Percentiles rank a stretch among this genome's conserved stretches.
phyloP scores from a whole-genome alignment of 53 echinoderm and acorn worm genomes.

The Temnopleurus reevesii region DNA sequence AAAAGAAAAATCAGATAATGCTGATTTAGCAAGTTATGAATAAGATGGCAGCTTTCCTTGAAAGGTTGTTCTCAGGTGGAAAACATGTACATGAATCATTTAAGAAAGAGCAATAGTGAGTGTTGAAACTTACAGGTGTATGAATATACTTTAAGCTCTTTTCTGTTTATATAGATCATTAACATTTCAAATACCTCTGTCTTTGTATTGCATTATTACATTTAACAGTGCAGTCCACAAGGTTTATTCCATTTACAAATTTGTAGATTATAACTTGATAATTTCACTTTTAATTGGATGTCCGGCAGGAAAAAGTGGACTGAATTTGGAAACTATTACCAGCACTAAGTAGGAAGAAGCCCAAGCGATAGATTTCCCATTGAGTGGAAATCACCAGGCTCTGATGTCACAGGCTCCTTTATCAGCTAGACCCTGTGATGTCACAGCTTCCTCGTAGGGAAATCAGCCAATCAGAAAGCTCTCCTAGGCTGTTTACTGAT shows the following conservation, averaged over 20 bases:
- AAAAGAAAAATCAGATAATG: background rate
- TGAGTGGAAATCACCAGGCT: conserved; percentile 19
- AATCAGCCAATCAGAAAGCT: conserved; percentile 46
- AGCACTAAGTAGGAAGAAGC: background rate
- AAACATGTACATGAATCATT: background rate
- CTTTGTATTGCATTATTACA: too few relatives aligned
- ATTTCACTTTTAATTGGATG: too few relatives aligned
- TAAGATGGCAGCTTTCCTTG: background rate
- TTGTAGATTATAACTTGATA: too few relatives aligned
- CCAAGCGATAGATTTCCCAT: conserved; percentile 33
- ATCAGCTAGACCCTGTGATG: conserved; percentile 46
- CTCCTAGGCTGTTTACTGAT: conserved; percentile 7
- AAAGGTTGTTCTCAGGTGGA: background rate
- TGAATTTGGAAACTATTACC: background rate
- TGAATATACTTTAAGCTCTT: background rate
- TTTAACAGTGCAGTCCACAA: too few relatives aligned
- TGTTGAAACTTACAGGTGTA: too few relatives aligned
- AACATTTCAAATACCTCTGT: too few relatives aligned
- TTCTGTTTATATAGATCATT: too few relatives aligned
- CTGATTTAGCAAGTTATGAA: background rate
- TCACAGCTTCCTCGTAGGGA: conserved; percentile 45
- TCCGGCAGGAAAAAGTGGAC: background rate
- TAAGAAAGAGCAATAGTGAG: background rate
- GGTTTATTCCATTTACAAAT: too few relatives aligned
- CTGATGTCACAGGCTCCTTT: conserved; percentile 34